Evolutionary conservation across 37 sponge, comb jelly and placozoan genomes (phyloP).

Genomic region (Chondrosia reniformis): DNA sequence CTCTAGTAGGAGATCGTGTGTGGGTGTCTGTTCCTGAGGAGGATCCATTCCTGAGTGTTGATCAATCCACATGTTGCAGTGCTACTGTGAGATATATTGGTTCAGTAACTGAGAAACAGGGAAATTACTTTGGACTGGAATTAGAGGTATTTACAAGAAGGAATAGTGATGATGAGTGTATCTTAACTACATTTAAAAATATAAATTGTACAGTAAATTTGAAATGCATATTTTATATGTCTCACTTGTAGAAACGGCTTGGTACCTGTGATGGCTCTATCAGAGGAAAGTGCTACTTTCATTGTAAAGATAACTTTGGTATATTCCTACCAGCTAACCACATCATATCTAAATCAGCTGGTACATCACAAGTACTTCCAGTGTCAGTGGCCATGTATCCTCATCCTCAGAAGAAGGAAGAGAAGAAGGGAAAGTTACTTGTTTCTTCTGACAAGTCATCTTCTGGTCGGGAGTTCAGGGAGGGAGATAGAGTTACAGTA

Average conservation of each 20-base stretch:
- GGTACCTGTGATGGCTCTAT: constrained; percentile 7
- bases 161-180: not conserved
- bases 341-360: not conserved
- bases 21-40: not conserved
- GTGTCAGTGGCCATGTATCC: too few species aligned
- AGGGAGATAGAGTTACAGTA: not conserved
- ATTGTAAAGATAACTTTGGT: not conserved
- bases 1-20: not conserved
- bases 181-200: not conserved
- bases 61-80: not conserved
- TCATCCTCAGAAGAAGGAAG: too few species aligned
- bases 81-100: not conserved
- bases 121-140: not conserved
- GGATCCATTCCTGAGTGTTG: not conserved
- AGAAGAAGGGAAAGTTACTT: not conserved
- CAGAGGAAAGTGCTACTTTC: not conserved
- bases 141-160: not conserved
- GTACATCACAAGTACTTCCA: not conserved
- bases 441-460: not conserved
- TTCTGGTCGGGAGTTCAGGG: not conserved
- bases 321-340: not conserved
- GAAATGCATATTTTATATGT: not conserved
- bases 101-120: not conserved
- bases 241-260: not conserved
- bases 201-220: not conserved